Base-by-base conservation (phyloP, 64 coral and sea anemone species). In the Stichodactyla helianthus region DNA sequence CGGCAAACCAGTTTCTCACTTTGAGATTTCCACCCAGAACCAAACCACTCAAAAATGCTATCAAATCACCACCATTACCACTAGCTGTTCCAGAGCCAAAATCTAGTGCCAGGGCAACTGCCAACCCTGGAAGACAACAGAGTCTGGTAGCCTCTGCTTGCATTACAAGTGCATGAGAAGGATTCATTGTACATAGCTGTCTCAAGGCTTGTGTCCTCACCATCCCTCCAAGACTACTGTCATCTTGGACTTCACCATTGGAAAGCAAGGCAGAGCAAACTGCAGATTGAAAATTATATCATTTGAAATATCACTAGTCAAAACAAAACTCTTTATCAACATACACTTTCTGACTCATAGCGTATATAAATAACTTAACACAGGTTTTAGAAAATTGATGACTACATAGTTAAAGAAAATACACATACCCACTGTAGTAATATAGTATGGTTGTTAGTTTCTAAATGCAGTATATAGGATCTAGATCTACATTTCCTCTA, bases 131-230 rank as follows among this genome's bases (percentile, higher is more conserved):
- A 52, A 98, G 90, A 6, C 87, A 87, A 60, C 95, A 98, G 6
- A 92, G 68, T 87, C 71, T 89, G 1, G 92, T 83, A 27, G 95
- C 89, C 27, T 92, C 89, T 78, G 89, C 84, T 79, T 89, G 87
- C 59, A 98, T 85, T 51, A 87, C 81, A 55, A 94, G 71, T 17
- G 95, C 95, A 89, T 93, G 67, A 55, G 88, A 70, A 13, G 92
- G 95, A 25, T 98, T 94, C 95, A 98, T 98, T 14, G 92, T 64
- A 57, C 95, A 98, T 0, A 98, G 92, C 22, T 92, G 95, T n/a
- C 92, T 54, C 5, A 98, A 65, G 16, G 92, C 92, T 64, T 94
- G 86, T 5, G 95, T 98, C 52, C 92, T 86, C 53, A 98, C 82
- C 53, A 94, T 92, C 17, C 92, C 89, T 62, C 89, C 92, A 12